A percentile compares a stretch with the other conserved stretches of the same genome.
These are phyloP conservation scores for Orthonyx spaldingii DNA, from an alignment of 2,113 vertebrate genomes.

Conservation along the genomic window DNA sequence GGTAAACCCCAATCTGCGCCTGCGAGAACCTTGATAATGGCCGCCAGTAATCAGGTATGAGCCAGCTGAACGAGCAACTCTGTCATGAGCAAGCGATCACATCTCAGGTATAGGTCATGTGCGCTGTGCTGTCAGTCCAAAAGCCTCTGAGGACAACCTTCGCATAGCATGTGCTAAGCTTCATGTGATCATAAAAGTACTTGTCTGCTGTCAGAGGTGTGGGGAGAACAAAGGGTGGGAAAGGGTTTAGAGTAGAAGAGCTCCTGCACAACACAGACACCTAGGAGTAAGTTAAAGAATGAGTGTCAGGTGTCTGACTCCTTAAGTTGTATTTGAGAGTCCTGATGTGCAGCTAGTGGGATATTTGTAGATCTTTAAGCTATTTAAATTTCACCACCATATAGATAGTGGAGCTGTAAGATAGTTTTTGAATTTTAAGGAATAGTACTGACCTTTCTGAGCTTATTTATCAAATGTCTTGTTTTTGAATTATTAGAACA, in stretches of 20 bases:
- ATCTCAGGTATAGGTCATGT: background rate
- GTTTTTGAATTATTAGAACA: background rate
- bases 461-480: background rate
- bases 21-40: conserved; percentile 79
- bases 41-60: conserved; percentile 84
- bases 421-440: background rate
- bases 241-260: background rate
- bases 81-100: background rate
- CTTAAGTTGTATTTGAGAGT: background rate
- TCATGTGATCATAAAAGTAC: background rate
- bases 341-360: background rate
- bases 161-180: background rate
- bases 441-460: background rate
- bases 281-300: background rate
- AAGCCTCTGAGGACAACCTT: background rate
- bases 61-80: conserved; percentile 1
- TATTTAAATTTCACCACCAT: background rate
- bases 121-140: background rate
- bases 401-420: background rate
- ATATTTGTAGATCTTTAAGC: background rate
- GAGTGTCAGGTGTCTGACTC: background rate
- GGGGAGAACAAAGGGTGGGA: background rate
- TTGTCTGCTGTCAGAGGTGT: background rate
- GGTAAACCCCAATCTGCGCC: conserved; percentile 77
- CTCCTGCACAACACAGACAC: background rate